phyloP scores from a whole-genome alignment of 2,113 vertebrate genomes.

The Antigone vipio region DNA sequence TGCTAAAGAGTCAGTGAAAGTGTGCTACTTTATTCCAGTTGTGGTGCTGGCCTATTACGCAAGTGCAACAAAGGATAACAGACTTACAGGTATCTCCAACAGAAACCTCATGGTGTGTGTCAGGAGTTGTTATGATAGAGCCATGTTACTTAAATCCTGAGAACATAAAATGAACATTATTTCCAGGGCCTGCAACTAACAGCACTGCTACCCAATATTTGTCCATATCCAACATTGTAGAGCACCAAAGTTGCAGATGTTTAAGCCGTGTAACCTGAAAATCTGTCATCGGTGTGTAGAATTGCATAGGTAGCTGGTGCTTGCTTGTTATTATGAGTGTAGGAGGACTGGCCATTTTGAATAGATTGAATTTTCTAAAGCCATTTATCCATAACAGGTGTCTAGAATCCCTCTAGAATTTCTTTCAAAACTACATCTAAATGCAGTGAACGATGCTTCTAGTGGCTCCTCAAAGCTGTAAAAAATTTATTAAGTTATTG shows the following conservation, averaged over 20 bases:
- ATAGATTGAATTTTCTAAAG: not conserved
- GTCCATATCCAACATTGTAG: no score
- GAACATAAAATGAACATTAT: not conserved
- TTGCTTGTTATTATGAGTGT: not conserved
- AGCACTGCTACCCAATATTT: not conserved
- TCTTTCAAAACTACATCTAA: not conserved
- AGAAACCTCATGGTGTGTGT: not conserved
- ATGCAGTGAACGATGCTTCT: not conserved
- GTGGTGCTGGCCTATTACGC: not conserved
- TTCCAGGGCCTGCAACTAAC: not conserved
- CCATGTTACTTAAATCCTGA: not conserved
- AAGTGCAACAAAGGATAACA: not conserved
- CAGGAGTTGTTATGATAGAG: not conserved
- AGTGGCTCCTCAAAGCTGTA: not conserved
- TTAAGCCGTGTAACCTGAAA: not conserved
- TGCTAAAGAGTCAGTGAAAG: not conserved
- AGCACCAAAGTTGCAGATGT: not conserved
- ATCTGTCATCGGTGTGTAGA: rapidly evolving
- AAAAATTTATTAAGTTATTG: not conserved
- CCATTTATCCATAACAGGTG: not conserved
- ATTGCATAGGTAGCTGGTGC: not conserved
- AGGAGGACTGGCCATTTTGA: not conserved
- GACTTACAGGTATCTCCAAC: not conserved
- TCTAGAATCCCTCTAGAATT: not conserved
- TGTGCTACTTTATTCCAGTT: not conserved